Percentiles rank a stretch among this genome's conserved stretches.
Evolutionary conservation across 2,888 invertebrate genomes (phyloP).

Genomic region (Enchytraeus crypticus): DNA sequence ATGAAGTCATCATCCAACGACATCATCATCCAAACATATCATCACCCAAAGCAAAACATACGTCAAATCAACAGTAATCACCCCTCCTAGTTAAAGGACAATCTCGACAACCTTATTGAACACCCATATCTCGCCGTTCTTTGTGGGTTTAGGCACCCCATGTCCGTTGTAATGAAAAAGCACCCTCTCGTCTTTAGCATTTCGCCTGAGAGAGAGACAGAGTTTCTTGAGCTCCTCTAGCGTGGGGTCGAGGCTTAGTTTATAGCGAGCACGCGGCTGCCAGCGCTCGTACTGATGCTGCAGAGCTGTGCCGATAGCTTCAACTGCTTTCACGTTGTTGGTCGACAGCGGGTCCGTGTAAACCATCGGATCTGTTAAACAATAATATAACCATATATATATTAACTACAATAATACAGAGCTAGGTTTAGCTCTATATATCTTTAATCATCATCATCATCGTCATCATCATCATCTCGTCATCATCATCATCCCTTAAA

Average conservation of each 20-base stretch:
- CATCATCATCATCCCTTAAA: no score
- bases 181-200: conserved; percentile 95
- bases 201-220: conserved; percentile 82
- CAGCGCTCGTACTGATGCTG: conserved; percentile 96
- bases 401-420: background rate
- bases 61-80: no score
- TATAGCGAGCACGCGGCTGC: conserved; percentile 92
- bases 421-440: background rate
- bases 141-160: conserved; percentile 93
- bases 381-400: background rate
- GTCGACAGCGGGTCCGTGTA: conserved; percentile 1
- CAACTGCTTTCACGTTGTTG: conserved; percentile 68
- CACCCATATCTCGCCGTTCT: conserved; percentile 98
- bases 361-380: conserved; percentile 57
- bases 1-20: no score
- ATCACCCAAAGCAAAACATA: no score
- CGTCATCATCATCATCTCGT: no score
- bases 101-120: conserved; percentile 88
- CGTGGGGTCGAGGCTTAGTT: conserved; percentile 92
- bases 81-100: no score
- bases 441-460: no score
- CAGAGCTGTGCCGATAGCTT: conserved; percentile 78
- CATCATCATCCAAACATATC: no score
- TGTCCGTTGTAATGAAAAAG: conserved; percentile 99
- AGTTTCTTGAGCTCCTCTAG: conserved; percentile 95